Evolutionary conservation across 1,140 invertebrate species (phyloP).

Genomic region (Cotesia chilonis): DNA sequence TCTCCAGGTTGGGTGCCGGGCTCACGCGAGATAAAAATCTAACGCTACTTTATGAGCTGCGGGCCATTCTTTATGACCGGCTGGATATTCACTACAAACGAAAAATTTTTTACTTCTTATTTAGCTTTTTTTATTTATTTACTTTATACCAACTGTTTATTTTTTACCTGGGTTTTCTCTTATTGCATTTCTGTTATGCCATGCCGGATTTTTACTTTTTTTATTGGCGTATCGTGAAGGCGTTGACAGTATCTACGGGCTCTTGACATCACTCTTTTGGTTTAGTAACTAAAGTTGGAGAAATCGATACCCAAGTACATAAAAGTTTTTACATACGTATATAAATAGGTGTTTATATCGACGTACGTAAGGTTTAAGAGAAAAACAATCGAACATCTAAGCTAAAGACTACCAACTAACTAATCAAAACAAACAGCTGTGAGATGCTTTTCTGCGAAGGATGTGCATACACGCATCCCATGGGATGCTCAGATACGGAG

Average conservation of each 20-base stretch:
- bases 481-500: neutral
- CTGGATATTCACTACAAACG: conserved; percentile 22
- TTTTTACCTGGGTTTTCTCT: neutral
- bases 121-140: conserved; percentile 15
- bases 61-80: conserved; percentile 63
- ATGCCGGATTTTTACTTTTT: neutral
- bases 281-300: neutral
- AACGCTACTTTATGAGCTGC: conserved; percentile 65
- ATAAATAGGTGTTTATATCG: conserved; percentile 19
- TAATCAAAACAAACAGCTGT: too few relatives aligned
- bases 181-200: neutral
- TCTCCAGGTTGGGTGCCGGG: conserved; percentile 10
- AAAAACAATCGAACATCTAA: neutral
- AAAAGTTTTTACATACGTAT: conserved; percentile 41
- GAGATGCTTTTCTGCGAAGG: neutral
- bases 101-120: conserved; percentile 22
- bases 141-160: neutral
- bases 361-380: neutral
- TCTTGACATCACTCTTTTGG: neutral
- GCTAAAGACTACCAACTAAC: too few relatives aligned
- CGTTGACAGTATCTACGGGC: conserved; percentile 6
- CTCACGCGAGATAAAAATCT: conserved; percentile 58
- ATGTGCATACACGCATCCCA: neutral
- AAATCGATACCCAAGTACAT: conserved; percentile 29
- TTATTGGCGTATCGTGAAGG: neutral